Evolutionary conservation across 2,888 invertebrate genomes (phyloP).

Genomic region (Andrena marginata): DNA sequence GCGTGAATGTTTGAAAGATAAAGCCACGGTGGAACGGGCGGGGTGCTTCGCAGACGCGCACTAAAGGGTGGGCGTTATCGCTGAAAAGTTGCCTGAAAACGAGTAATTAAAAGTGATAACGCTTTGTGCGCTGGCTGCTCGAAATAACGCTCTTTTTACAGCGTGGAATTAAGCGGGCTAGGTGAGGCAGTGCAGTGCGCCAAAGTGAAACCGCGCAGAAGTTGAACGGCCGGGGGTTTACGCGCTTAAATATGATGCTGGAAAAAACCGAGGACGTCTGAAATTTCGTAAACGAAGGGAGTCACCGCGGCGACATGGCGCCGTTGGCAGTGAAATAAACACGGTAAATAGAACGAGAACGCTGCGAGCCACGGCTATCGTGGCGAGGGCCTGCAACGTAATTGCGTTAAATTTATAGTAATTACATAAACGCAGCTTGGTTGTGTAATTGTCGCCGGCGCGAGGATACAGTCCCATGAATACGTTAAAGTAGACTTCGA

Average conservation of each 20-base stretch:
- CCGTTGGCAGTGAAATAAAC: neutral
- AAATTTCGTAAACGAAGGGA: conserved; percentile 31
- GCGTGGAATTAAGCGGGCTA: conserved; percentile 39
- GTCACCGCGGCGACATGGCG: conserved; percentile 16
- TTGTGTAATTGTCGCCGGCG: neutral
- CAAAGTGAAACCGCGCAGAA: conserved; percentile 20
- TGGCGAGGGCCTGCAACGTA: neutral
- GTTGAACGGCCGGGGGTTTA: conserved; percentile 22
- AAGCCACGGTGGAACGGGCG: neutral
- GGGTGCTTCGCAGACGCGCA: conserved; percentile 3
- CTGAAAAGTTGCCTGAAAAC: conserved; percentile 26
- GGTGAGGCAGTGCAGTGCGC: neutral
- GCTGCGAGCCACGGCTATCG: neutral
- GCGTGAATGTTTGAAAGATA: conserved; percentile 10
- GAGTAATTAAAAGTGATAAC: conserved; percentile 59
- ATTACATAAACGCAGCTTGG: neutral
- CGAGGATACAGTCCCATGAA: neutral
- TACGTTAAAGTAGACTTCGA: neutral
- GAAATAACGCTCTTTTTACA: conserved; percentile 37
- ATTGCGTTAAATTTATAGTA: conserved; percentile 7
- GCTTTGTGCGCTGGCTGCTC: conserved; percentile 41
- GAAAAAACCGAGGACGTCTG: neutral
- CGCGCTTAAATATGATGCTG: conserved; percentile 25
- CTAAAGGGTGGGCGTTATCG: conserved; percentile 37
- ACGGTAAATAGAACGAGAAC: neutral